Evolutionary conservation across 2,113 vertebrate species (phyloP).

Genomic region (Gobio gobio): DNA sequence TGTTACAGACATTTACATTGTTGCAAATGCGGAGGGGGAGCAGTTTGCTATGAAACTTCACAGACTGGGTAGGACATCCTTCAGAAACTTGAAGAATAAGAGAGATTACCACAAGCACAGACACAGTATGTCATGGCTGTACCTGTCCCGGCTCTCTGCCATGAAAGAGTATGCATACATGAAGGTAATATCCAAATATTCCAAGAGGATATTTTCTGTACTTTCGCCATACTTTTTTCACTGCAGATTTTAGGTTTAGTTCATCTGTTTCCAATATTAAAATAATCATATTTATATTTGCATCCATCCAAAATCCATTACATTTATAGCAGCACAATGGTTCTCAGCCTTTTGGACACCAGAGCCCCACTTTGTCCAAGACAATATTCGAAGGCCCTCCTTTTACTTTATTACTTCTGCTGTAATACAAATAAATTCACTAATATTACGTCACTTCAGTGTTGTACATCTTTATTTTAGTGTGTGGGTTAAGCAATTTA

Average conservation of each 20-base stretch:
- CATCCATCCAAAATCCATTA: background rate
- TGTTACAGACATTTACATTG: conserved; percentile 91
- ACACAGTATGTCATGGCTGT: conserved; percentile 94
- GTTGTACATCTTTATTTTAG: no score
- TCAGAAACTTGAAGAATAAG: conserved; percentile 95
- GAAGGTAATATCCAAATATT: conserved; percentile 82
- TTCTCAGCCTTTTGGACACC: no score
- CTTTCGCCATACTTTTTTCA: background rate
- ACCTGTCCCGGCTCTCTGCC: conserved; percentile 94
- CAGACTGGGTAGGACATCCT: conserved; percentile 92
- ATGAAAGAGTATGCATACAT: conserved; percentile 99
- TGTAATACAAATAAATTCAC: background rate
- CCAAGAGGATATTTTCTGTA: background rate
- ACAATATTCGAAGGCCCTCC: background rate
- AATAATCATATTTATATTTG: background rate
- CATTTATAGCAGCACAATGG: background rate
- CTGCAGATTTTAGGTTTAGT: background rate
- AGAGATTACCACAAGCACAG: conserved; percentile 96
- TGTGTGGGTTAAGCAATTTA: no score
- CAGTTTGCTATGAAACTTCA: conserved; percentile 94
- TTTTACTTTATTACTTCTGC: background rate
- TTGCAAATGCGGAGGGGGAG: conserved; percentile 85
- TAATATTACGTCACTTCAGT: background rate
- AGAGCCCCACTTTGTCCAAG: no score
- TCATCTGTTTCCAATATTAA: background rate